phyloP scores from a whole-genome alignment of 1,140 invertebrate genomes.

The Procambarus clarkii region DNA sequence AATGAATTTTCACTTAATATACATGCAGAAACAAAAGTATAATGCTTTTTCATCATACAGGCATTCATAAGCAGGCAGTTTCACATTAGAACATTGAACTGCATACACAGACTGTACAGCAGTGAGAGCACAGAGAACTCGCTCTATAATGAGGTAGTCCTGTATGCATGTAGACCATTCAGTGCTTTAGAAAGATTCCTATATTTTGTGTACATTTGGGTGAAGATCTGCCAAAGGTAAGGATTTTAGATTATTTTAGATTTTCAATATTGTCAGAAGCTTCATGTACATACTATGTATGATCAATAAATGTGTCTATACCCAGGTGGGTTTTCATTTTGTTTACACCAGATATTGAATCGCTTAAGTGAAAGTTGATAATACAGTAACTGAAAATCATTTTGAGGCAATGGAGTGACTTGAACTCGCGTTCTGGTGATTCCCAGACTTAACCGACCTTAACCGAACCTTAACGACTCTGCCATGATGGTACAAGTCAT shows the following conservation, averaged over 20 bases:
- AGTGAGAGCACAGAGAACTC: neutral
- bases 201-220: constrained; percentile 58
- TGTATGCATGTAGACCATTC: constrained; percentile 13
- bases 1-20: too few species aligned
- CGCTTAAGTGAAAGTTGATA: too few species aligned
- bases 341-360: too few species aligned
- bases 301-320: constrained; percentile 58
- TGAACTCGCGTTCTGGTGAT: too few species aligned
- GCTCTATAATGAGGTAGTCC: neutral
- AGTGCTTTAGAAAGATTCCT: constrained; percentile 35
- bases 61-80: too few species aligned
- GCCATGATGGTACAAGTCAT: too few species aligned
- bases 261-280: constrained; percentile 55
- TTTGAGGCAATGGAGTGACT: too few species aligned
- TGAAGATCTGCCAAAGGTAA: constrained; percentile 59
- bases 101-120: neutral
- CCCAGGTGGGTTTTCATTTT: neutral
- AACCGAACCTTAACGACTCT: too few species aligned
- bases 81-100: neutral
- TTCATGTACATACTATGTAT: constrained; percentile 63
- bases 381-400: too few species aligned
- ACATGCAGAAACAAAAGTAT: too few species aligned
- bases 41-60: too few species aligned
- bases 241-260: constrained; percentile 45
- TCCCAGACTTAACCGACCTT: too few species aligned